These are phyloP conservation scores for Cremastinae sp. DNA, from an alignment of 2,888 invertebrate genomes.

Conservation along the genomic window DNA sequence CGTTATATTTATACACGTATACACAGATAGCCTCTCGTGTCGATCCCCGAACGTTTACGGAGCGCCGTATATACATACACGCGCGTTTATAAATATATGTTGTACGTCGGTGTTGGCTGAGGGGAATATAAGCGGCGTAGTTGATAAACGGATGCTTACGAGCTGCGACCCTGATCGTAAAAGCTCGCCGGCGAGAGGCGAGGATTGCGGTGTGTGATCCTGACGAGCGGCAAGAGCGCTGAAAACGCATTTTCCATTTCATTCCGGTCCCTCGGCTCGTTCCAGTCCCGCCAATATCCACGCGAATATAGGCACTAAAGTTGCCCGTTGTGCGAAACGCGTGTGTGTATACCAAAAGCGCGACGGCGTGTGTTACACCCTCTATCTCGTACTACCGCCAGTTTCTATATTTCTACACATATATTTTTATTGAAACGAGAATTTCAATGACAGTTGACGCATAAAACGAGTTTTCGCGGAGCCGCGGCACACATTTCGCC, in stretches of 20 bases:
- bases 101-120: too few relatives aligned
- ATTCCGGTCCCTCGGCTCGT: constrained; percentile 38
- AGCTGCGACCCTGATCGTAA: constrained; percentile 51
- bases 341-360: constrained; percentile 18
- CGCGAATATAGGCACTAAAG: constrained; percentile 46
- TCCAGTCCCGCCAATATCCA: constrained; percentile 31
- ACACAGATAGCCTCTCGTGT: too few relatives aligned
- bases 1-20: too few relatives aligned
- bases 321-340: constrained; percentile 17
- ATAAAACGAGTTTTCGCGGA: constrained; percentile 17
- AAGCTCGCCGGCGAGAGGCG: constrained; percentile 12
- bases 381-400: not conserved
- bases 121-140: too few relatives aligned
- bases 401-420: not conserved
- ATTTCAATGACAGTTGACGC: constrained; percentile 35
- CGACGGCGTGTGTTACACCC: not conserved
- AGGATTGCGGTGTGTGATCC: constrained; percentile 20
- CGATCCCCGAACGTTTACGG: not conserved
- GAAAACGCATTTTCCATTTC: constrained; percentile 52
- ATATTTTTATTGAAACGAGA: constrained; percentile 28
- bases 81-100: not conserved
- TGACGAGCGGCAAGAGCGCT: constrained; percentile 28
- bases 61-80: not conserved
- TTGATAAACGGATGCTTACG: constrained; percentile 40
- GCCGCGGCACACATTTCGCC: constrained; percentile 7